A percentile compares a stretch with the other conserved stretches of the same genome.
phyloP scores from a whole-genome alignment of 1,140 invertebrate species.

The Macrobrachium nipponense region DNA sequence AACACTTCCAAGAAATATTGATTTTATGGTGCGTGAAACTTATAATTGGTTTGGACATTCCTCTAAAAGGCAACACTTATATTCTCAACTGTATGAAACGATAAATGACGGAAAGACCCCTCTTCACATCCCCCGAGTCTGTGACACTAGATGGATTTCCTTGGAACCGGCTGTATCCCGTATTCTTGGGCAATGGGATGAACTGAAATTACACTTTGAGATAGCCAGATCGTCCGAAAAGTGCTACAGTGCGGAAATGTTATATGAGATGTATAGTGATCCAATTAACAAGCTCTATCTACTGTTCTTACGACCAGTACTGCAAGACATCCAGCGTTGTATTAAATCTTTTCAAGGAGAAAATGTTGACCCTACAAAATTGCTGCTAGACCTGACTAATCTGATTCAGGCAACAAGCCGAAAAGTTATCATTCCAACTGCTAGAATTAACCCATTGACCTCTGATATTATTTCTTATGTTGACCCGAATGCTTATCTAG shows the following conservation, averaged over 20 bases:
- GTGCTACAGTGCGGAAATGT: slow-evolving; percentile 22
- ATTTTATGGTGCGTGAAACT: no score
- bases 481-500: slow-evolving; percentile 21
- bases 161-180: slow-evolving; percentile 19
- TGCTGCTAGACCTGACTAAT: background rate
- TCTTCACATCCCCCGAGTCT: slow-evolving; percentile 28
- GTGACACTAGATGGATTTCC: slow-evolving; percentile 19
- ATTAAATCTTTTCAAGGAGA: slow-evolving; percentile 33
- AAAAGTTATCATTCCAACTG: no score
- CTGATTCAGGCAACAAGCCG: no score
- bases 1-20: no score
- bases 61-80: no score
- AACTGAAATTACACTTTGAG: slow-evolving; percentile 16
- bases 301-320: slow-evolving; percentile 23
- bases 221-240: slow-evolving; percentile 1
- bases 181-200: slow-evolving; percentile 12
- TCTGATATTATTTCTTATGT: no score
- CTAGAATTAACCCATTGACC: no score
- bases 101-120: no score
- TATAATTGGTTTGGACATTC: no score
- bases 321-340: slow-evolving; percentile 18
- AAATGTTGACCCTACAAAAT: background rate
- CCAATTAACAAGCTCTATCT: slow-evolving; percentile 23
- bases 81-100: no score
- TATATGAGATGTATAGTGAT: slow-evolving; percentile 25